Evolutionary conservation across 2,888 invertebrate species (phyloP).

Genomic region (Eupithecia subumbrata): DNA sequence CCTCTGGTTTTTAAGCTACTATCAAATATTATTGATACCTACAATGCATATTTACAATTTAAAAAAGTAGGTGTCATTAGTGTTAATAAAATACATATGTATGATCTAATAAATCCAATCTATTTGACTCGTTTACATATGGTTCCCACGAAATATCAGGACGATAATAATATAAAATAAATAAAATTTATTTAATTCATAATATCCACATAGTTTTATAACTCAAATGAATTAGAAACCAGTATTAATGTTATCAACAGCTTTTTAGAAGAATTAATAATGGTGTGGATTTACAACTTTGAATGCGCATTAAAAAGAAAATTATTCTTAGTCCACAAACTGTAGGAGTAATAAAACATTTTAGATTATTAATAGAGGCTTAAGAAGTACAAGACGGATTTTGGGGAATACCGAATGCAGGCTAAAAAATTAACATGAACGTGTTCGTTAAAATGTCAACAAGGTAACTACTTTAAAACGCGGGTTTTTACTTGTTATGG

Average conservation of each 20-base stretch:
- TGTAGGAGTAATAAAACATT: slow-evolving; percentile 8
- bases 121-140: not conserved
- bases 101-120: slow-evolving; percentile 2
- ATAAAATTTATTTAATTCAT: not conserved
- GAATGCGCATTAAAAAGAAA: slow-evolving; percentile 16
- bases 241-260: slow-evolving; percentile 28
- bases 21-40: not conserved
- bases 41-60: not conserved
- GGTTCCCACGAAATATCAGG: slow-evolving; percentile 12
- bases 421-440: not conserved
- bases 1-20: not conserved
- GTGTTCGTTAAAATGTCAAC: not conserved
- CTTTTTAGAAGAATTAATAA: slow-evolving; percentile 26
- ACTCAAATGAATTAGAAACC: slow-evolving; percentile 41
- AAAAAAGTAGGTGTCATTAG: not conserved
- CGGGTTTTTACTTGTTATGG: not conserved
- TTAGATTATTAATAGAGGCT: not conserved
- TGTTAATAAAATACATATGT: slow-evolving; percentile 5
- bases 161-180: slow-evolving; percentile 5
- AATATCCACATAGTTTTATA: slow-evolving; percentile 40
- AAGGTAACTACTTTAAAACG: not conserved
- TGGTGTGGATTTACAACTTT: slow-evolving; percentile 20
- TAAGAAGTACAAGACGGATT: not conserved
- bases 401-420: slow-evolving; percentile 10
- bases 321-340: slow-evolving; percentile 6